phyloP scores from a whole-genome alignment of 2,797 vertebrate genomes.

The Poecilia wingei region DNA sequence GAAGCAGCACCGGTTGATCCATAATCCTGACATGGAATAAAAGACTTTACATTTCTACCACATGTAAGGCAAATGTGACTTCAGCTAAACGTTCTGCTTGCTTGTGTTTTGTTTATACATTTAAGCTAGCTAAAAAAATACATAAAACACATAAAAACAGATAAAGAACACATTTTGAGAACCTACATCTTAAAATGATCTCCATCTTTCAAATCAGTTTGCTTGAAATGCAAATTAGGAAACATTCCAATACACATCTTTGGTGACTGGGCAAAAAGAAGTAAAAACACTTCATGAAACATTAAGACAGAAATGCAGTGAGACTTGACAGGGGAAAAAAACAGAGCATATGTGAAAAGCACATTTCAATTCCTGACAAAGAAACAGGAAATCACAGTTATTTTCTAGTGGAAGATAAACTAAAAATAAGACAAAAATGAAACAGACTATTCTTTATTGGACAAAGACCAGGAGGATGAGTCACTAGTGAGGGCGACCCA shows the following conservation, averaged over 20 bases:
- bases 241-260: neutral
- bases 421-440: slow-evolving; percentile 3
- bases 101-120: slow-evolving; percentile 15
- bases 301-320: slow-evolving; percentile 18
- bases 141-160: neutral
- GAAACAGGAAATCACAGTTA: neutral
- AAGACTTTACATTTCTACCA: slow-evolving; percentile 10
- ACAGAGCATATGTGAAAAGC: neutral
- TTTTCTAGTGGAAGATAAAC: slow-evolving; percentile 4
- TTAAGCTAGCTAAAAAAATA: slow-evolving; percentile 11
- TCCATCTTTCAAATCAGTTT: neutral
- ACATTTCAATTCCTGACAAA: neutral
- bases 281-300: neutral
- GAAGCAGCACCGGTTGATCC: neutral
- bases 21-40: slow-evolving; percentile 17
- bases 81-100: slow-evolving; percentile 23
- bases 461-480: slow-evolving; percentile 9
- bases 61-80: slow-evolving; percentile 64
- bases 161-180: neutral
- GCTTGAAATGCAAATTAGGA: slow-evolving; percentile 1
- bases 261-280: slow-evolving; percentile 8
- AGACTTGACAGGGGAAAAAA: neutral
- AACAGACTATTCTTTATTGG: neutral
- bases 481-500: slow-evolving; percentile 11
- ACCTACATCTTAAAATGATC: neutral